Base-by-base conservation (phyloP, 2,888 invertebrate species). In the Orthonevra nobilis region DNA sequence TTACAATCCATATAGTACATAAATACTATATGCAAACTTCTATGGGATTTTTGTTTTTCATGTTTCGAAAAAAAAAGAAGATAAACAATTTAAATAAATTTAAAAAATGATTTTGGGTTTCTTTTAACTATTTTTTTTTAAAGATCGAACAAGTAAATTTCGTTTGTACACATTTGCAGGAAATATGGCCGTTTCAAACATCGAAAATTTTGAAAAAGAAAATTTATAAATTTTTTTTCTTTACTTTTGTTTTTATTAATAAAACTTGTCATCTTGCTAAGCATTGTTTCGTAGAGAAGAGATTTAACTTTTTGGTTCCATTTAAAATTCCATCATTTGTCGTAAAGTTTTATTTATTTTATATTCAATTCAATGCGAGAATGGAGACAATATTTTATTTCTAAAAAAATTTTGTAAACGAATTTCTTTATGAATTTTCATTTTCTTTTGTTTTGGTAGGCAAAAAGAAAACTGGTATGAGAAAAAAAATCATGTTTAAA, bases 21-120 rank as follows among this genome's bases (percentile, higher is more conserved):
- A 23, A 32, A 64, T 64, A 54, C 26, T 54, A 66, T 54, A 66
- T 66, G 63, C 48, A 70, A 44, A 20, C 48, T 56, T 60, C 40
- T 54, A 38, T 77, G 75, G 77, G 66, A 63, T 73, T 46, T 81
- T 81, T 73, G 61, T 63, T 79, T 72, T 79, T 61, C 64, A 79
- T 64, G 66, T 77, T 77, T 77, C 72, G 70, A 77, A 64, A 52
- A 72, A 66, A 63, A 64, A 52, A 72, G 61, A 63, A 63, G 32
- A 58, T 52, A 46, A 73, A 63, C 61, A 81, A 81, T 52, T 68
- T 66, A 68, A 73, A 73, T 66, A 81, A 72, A 54, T 66, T 58
- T 54, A 58, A 75, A 68, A 70, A 66, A 32, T 56, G 28, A 68
- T 73, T n/a, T n/a, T 79, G 60, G 50, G 73, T 70, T 77, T 77